These are phyloP conservation scores for Coluber constrictor DNA, from an alignment of 2,797 vertebrate genomes.

Conservation along the genomic window DNA sequence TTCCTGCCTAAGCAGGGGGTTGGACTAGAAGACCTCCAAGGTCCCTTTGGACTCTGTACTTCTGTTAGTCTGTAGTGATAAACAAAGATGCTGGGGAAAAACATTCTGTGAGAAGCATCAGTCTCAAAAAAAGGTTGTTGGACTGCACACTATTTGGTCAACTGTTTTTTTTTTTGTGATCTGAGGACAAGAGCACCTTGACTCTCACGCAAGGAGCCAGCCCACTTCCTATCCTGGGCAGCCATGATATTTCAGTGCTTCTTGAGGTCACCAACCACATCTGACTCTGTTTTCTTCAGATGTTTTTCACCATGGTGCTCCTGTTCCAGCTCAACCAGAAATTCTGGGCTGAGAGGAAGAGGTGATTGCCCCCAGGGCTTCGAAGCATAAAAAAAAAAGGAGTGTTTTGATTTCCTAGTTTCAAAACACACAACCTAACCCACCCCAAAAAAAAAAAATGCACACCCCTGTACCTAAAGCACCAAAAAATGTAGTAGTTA, in stretches of 20 bases:
- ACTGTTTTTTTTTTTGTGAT: background rate
- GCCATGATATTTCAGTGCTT: background rate
- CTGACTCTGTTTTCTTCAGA: background rate
- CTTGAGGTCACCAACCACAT: background rate
- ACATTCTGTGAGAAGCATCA: background rate
- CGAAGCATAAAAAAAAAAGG: background rate
- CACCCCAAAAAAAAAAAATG: background rate
- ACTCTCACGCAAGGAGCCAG: background rate
- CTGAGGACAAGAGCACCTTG: background rate
- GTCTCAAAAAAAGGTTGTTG: background rate
- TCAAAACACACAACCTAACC: background rate
- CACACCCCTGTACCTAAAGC: background rate
- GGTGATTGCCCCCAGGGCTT: background rate
- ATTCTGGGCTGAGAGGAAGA: background rate
- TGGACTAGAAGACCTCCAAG: background rate
- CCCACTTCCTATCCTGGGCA: no score
- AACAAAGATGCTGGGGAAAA: background rate
- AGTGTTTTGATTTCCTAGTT: background rate
- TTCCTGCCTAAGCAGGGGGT: background rate
- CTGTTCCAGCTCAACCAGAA: background rate
- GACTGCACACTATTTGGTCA: background rate
- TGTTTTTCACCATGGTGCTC: background rate
- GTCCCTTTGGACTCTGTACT: background rate
- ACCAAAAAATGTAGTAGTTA: background rate
- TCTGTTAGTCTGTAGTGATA: background rate